These are phyloP conservation scores for Pocillopora meandrina DNA, from an alignment of 92 coral and sea anemone species.

Conservation along the genomic window DNA sequence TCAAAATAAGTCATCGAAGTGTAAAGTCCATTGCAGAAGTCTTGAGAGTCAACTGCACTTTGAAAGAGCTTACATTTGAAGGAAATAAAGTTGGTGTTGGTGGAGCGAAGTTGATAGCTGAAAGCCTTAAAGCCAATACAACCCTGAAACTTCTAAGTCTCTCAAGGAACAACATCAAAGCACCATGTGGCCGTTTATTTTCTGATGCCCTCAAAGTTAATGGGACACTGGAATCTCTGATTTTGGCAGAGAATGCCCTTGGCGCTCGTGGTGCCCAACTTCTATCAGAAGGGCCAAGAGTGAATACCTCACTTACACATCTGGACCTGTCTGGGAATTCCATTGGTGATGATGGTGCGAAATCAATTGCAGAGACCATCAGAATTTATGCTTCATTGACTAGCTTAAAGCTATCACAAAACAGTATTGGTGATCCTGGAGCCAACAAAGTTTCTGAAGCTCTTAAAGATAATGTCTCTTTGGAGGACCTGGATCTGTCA, in stretches of 20 bases:
- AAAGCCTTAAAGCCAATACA: background rate
- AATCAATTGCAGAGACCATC: background rate
- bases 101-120: background rate
- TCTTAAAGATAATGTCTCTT: background rate
- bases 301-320: background rate
- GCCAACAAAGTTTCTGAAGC: background rate
- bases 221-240: background rate
- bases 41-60: background rate
- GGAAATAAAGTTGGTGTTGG: background rate
- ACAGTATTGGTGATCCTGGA: no score
- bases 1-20: background rate
- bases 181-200: background rate
- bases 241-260: background rate
- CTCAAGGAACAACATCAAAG: conserved; percentile 13
- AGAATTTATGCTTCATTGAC: no score
- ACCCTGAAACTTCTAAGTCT: background rate
- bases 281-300: background rate
- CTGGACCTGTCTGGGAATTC: background rate
- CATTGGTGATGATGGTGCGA: background rate
- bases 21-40: background rate
- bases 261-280: conserved; percentile 1
- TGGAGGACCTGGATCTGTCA: no score
- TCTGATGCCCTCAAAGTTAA: conserved; percentile 13
- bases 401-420: no score
- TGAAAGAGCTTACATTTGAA: background rate